Percentiles rank a stretch among this genome's conserved stretches.
These are phyloP conservation scores for Ciconia nigra DNA, from an alignment of 2,797 vertebrate species.

Conservation along the genomic window DNA sequence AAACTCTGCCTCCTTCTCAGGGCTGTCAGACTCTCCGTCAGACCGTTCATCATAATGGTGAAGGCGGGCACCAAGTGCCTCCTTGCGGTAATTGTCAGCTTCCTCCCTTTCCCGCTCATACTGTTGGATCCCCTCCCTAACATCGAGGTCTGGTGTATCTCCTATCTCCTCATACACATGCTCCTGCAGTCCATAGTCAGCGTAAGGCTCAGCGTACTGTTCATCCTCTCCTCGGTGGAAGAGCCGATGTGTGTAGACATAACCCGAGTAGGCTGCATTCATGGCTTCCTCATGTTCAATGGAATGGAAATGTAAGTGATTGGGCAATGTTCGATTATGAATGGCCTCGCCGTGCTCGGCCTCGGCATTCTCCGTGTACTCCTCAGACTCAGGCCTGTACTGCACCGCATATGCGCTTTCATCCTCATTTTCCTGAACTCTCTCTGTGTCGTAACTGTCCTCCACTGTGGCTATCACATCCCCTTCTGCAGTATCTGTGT, in stretches of 20 bases:
- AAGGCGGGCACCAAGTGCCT: slow-evolving; percentile 91
- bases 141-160: slow-evolving; percentile 79
- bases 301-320: slow-evolving; percentile 79
- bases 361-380: slow-evolving; percentile 88
- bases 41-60: slow-evolving; percentile 95
- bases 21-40: slow-evolving; percentile 93
- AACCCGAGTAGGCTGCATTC: slow-evolving; percentile 86
- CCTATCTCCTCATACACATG: slow-evolving; percentile 97
- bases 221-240: slow-evolving; percentile 81
- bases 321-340: slow-evolving; percentile 77
- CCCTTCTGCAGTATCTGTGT: slow-evolving; percentile 91
- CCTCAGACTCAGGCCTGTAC: slow-evolving; percentile 87
- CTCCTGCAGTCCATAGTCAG: slow-evolving; percentile 86
- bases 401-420: slow-evolving; percentile 81
- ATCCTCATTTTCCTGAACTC: slow-evolving; percentile 80
- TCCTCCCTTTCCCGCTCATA: slow-evolving; percentile 79
- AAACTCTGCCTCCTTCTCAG: slow-evolving; percentile 95
- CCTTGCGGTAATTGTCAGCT: slow-evolving; percentile 84
- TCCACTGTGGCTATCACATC: slow-evolving; percentile 82
- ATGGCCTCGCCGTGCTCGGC: slow-evolving; percentile 81
- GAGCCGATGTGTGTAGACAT: slow-evolving; percentile 85
- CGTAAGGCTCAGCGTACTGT: slow-evolving; percentile 88
- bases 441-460: slow-evolving; percentile 75
- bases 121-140: slow-evolving; percentile 77
- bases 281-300: slow-evolving; percentile 82